Evolutionary conservation across 2,797 vertebrate genomes (phyloP), one percentile per base, ranked within the genome.

Genomic region (Coregonus ussuriensis): DNA sequence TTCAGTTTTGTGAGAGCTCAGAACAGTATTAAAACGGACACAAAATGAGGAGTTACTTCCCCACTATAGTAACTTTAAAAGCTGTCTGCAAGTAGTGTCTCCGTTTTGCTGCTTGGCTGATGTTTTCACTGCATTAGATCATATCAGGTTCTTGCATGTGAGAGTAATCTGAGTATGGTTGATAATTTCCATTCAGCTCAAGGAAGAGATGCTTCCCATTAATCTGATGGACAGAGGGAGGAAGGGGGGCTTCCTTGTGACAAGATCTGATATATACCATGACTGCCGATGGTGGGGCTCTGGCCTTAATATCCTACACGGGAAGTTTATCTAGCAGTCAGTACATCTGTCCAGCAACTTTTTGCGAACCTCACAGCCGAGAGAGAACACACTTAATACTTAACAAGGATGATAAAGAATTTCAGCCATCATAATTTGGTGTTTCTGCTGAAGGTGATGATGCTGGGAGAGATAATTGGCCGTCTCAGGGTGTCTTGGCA

Each of bases 331-430:
- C 25, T 14, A 2, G 25, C 62, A 29, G 62, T 33, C 13, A 66
- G 72, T 72, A 77, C 81, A 80, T 80, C 76, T 83, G 76, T 77
- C 69, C 72, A 74, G 51, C 76, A 78, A 75, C 73, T 5, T 66
- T 66, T 31, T 29, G 29, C 18, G 18, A 59, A 29, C 25, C 21
- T 31, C 63, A 14, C 25, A 29, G 13, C 29, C 11, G 4, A 18
- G 56, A 59, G 56, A 14, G 63, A 66, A 29, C 13, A 7, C 29
- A 66, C 63, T 66, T 66, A 25, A 71, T 41, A 76, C 41, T 35
- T 53, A 25, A 72, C 59, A 25, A 41, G 21, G 66, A 71, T 25
- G 53, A 54, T 54, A 31, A 59, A 25, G 59, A 74, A 35, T 72
- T 75, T 72, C 69, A 78, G 68, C 66, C 21, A n/a, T 21, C 41